Percentiles rank a stretch among this genome's conserved stretches.
These are phyloP conservation scores for Sarcophaga rosellei DNA, from an alignment of 2,888 invertebrate genomes.

Conservation along the genomic window DNA sequence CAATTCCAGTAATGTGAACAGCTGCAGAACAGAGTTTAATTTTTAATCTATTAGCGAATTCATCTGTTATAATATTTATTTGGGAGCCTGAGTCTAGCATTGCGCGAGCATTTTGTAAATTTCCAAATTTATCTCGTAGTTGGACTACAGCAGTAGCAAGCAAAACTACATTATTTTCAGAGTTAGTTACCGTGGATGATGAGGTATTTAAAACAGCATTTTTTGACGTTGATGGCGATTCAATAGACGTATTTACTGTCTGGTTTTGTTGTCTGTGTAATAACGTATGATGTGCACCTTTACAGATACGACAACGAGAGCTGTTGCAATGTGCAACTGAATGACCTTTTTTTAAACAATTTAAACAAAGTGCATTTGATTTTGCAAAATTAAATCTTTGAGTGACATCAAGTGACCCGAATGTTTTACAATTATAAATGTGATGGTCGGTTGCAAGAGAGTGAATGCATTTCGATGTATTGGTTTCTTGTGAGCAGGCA, in stretches of 20 bases:
- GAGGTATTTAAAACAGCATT: background rate
- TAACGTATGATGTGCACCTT: background rate
- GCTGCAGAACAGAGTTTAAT: no score
- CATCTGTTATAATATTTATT: no score
- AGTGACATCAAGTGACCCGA: background rate
- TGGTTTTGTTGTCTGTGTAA: conserved; percentile 1
- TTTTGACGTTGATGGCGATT: background rate
- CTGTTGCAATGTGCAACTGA: background rate
- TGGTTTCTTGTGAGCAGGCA: background rate
- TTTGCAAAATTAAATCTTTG: conserved; percentile 28
- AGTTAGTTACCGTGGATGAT: no score
- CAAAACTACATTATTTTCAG: no score
- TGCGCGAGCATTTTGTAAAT: conserved; percentile 6
- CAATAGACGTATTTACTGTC: no score
- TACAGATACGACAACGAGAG: background rate
- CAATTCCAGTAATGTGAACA: no score
- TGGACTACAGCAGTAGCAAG: conserved; percentile 1
- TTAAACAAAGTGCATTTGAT: conserved; percentile 15
- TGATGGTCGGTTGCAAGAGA: conserved; percentile 8
- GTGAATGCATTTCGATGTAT: background rate
- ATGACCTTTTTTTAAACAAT: conserved; percentile 17
- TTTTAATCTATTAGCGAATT: no score
- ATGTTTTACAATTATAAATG: conserved; percentile 6
- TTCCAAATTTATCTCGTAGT: background rate
- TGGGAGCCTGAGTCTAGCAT: background rate